Evolutionary conservation across 2,113 vertebrate species (phyloP).

Genomic region (Lathamus discolor): DNA sequence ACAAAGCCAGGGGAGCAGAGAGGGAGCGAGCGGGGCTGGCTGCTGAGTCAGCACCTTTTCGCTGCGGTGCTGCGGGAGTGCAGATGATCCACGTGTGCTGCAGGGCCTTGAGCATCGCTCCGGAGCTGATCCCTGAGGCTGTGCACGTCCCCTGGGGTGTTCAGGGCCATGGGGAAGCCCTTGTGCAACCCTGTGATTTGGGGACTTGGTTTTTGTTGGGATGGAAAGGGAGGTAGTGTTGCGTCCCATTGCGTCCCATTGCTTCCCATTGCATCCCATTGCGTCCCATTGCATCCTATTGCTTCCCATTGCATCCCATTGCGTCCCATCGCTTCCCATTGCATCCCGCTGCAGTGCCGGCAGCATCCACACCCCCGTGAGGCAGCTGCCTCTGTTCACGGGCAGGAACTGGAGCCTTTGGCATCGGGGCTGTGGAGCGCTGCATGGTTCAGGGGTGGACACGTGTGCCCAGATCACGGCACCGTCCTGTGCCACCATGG

Average conservation of each 20-base stretch:
- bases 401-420: neutral
- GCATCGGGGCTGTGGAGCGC: accelerated
- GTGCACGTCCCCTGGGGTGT: neutral
- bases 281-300: no score
- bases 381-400: accelerated
- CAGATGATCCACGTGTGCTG: neutral
- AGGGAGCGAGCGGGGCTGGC: accelerated
- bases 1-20: neutral
- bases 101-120: accelerated
- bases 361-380: accelerated
- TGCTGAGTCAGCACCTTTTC: neutral
- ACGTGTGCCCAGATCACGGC: accelerated
- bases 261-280: neutral
- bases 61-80: accelerated
- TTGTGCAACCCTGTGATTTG: accelerated
- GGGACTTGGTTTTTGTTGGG: neutral
- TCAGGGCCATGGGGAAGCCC: neutral
- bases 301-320: no score
- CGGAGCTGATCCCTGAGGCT: accelerated
- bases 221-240: neutral
- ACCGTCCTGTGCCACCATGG: accelerated
- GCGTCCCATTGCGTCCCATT: neutral
- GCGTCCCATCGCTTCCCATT: no score
- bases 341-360: accelerated
- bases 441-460: accelerated